These are phyloP conservation scores for Chondrosia reniformis DNA, from an alignment of 37 sponge, comb jelly and placozoan species.

Conservation along the genomic window DNA sequence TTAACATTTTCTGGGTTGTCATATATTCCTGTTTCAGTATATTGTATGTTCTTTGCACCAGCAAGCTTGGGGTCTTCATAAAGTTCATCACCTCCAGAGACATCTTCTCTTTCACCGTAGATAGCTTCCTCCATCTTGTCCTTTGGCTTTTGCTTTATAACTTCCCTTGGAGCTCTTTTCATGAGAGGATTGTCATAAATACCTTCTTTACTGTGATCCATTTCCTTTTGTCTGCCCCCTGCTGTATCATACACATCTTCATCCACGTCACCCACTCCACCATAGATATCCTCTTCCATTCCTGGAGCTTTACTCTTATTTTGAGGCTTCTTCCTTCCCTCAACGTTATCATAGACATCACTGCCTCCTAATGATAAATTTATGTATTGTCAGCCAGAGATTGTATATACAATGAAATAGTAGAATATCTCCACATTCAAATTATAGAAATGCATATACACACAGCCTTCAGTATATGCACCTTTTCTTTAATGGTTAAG, in stretches of 20 bases:
- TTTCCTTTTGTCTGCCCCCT: not conserved
- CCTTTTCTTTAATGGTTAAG: too few species aligned
- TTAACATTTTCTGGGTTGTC: slow-evolving; percentile 18
- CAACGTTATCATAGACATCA: slow-evolving; percentile 14
- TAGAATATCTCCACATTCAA: too few species aligned
- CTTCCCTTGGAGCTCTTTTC: not conserved
- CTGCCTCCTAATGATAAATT: not conserved
- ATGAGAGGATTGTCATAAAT: slow-evolving; percentile 28
- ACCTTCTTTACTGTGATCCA: slow-evolving; percentile 15
- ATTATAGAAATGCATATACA: too few species aligned
- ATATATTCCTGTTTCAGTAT: slow-evolving; percentile 14
- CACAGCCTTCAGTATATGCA: too few species aligned
- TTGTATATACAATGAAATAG: too few species aligned
- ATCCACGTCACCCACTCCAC: not conserved
- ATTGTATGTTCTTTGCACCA: not conserved
- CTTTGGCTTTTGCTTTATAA: not conserved
- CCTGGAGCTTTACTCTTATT: too few species aligned
- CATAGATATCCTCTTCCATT: slow-evolving; percentile 15
- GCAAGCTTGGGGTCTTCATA: slow-evolving; percentile 13
- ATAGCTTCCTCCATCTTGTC: not conserved
- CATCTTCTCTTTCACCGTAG: not conserved
- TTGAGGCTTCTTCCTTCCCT: not conserved
- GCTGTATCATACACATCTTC: slow-evolving; percentile 13
- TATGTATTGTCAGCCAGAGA: too few species aligned
- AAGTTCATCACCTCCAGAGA: not conserved